These are phyloP conservation scores for Panthera uncia DNA, from an alignment of 2,113 vertebrate species.

Conservation along the genomic window DNA sequence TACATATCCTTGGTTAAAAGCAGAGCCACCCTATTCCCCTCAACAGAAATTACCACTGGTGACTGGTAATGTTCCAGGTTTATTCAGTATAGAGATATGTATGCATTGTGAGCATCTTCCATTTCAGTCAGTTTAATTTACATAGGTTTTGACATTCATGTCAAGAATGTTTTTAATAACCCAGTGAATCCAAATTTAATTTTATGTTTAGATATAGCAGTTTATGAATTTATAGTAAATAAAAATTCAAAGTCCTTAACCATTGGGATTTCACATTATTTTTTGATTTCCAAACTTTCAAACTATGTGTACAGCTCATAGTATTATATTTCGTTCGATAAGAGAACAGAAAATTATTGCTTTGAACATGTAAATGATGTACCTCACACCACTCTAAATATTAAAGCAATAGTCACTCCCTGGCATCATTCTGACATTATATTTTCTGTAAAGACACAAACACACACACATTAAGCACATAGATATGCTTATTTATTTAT, in stretches of 20 bases:
- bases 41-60: neutral
- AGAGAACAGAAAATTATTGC: neutral
- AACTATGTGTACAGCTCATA: neutral
- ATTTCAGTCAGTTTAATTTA: neutral
- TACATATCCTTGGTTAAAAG: neutral
- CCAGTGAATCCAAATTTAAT: neutral
- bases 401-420: neutral
- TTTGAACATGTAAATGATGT: neutral
- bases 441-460: neutral
- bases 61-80: neutral
- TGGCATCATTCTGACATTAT: neutral
- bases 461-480: neutral
- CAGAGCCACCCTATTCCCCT: neutral
- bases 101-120: neutral
- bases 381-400: neutral
- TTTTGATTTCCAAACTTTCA: neutral
- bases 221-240: neutral
- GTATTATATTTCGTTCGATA: neutral
- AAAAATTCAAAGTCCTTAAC: conserved; percentile 8
- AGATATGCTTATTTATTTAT: neutral
- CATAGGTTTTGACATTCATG: neutral
- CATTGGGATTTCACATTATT: neutral
- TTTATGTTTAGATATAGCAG: neutral
- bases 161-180: neutral
- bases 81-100: neutral